Conservation (phyloP, 2,888 invertebrate species). For the Lepidonotus clava region DNA sequence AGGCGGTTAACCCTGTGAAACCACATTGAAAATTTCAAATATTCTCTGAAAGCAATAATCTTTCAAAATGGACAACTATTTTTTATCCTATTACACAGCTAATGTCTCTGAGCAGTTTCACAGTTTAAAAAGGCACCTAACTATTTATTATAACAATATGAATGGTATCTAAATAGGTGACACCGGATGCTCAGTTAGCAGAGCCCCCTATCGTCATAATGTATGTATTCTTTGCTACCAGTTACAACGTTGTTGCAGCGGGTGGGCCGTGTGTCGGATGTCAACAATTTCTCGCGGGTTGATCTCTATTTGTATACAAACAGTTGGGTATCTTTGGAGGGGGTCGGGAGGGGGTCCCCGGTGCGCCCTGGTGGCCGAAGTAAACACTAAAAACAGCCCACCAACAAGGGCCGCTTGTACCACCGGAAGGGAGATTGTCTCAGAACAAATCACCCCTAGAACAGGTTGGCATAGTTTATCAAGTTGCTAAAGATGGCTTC, state of each 20-base stretch:
- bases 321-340: background rate
- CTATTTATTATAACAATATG: too few relatives aligned
- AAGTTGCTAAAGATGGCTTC: too few relatives aligned
- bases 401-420: background rate
- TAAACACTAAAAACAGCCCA: background rate
- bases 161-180: too few relatives aligned
- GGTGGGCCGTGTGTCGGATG: slow-evolving; percentile 18
- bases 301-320: slow-evolving; percentile 1
- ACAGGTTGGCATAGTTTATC: too few relatives aligned
- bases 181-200: too few relatives aligned
- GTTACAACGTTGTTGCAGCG: slow-evolving; percentile 24
- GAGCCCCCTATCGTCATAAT: slow-evolving; percentile 10
- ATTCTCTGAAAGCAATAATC: too few relatives aligned
- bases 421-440: background rate
- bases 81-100: too few relatives aligned
- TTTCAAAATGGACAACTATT: too few relatives aligned
- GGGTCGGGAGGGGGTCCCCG: background rate
- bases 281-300: background rate
- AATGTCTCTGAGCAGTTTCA: too few relatives aligned
- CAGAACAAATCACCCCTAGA: too few relatives aligned
- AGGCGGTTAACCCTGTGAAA: background rate
- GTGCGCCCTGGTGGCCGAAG: background rate
- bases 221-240: background rate
- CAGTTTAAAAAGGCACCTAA: too few relatives aligned
- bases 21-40: too few relatives aligned